A percentile compares a stretch with the other conserved stretches of the same genome.
These are phyloP conservation scores for Dusona sp. DNA, from an alignment of 2,888 invertebrate species.

Conservation along the genomic window DNA sequence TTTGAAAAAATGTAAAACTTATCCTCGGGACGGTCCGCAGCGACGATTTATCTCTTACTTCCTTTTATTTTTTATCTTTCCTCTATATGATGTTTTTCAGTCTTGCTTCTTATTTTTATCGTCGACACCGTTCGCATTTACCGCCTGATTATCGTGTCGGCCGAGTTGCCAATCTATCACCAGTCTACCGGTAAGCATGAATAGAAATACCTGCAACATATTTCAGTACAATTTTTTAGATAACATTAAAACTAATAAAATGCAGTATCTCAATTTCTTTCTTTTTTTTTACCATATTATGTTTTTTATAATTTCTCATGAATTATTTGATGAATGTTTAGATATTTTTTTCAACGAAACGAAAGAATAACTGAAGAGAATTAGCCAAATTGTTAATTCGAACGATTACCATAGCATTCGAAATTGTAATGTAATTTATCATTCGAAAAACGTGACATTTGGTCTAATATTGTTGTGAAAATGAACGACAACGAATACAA, in stretches of 20 bases:
- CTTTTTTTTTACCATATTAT: too few relatives aligned
- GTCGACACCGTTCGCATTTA: constrained; percentile 84
- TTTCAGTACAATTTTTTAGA: constrained; percentile 12
- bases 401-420: not conserved
- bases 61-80: constrained; percentile 30
- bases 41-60: constrained; percentile 41
- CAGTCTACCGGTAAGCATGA: constrained; percentile 95
- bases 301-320: too few relatives aligned
- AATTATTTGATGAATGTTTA: too few relatives aligned
- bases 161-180: constrained; percentile 92
- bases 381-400: not conserved
- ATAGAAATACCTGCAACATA: constrained; percentile 90
- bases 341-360: too few relatives aligned
- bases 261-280: too few relatives aligned
- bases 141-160: constrained; percentile 83
- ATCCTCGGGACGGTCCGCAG: constrained; percentile 56
- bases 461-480: not conserved
- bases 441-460: not conserved
- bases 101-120: constrained; percentile 86
- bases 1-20: constrained; percentile 42
- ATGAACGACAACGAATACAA: not conserved
- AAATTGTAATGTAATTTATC: not conserved
- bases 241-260: not conserved
- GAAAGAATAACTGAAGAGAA: too few relatives aligned
- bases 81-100: constrained; percentile 78